A percentile compares a stretch with the other conserved stretches of the same genome.
These are phyloP conservation scores for Rhysida immarginata DNA, from an alignment of 1,140 invertebrate species.

Conservation along the genomic window DNA sequence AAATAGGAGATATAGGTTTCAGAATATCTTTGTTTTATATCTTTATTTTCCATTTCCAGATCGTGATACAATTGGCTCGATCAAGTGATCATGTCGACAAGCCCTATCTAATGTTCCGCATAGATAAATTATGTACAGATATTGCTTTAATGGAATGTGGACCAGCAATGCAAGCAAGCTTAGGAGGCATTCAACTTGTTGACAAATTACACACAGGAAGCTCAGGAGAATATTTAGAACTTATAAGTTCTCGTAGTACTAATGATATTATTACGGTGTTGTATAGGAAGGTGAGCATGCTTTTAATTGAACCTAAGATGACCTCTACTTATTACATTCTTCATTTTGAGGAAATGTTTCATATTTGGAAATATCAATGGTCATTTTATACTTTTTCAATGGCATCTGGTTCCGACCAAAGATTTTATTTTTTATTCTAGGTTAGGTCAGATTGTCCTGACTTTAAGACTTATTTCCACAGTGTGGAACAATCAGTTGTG, in stretches of 20 bases:
- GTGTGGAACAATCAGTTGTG: constrained; percentile 59
- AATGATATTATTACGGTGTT: constrained; percentile 51
- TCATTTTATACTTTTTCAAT: too few species aligned
- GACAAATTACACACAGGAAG: constrained; percentile 60
- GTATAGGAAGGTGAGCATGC: constrained; percentile 52
- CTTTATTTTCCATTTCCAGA: constrained; percentile 17
- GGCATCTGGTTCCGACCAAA: too few species aligned
- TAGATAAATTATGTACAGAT: constrained; percentile 53
- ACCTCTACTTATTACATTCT: too few species aligned
- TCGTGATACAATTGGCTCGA: constrained; percentile 38
- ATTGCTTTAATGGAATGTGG: constrained; percentile 61
- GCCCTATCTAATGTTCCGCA: constrained; percentile 55
- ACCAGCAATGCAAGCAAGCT: constrained; percentile 53
- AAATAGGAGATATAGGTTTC: too few species aligned
- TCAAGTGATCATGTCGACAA: constrained; percentile 48
- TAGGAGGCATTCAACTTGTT: constrained; percentile 52
- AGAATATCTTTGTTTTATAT: too few species aligned
- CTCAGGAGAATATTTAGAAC: constrained; percentile 58
- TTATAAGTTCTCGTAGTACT: constrained; percentile 43
- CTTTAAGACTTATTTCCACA: constrained; percentile 62
- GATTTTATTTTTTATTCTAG: constrained; percentile 26
- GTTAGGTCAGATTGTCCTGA: constrained; percentile 64
- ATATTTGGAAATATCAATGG: too few species aligned
- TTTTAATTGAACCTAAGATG: too few species aligned
- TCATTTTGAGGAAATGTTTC: too few species aligned